Evolutionary conservation across 2,113 vertebrate species (phyloP).

Genomic region (Dendropsophus ebraccatus): DNA sequence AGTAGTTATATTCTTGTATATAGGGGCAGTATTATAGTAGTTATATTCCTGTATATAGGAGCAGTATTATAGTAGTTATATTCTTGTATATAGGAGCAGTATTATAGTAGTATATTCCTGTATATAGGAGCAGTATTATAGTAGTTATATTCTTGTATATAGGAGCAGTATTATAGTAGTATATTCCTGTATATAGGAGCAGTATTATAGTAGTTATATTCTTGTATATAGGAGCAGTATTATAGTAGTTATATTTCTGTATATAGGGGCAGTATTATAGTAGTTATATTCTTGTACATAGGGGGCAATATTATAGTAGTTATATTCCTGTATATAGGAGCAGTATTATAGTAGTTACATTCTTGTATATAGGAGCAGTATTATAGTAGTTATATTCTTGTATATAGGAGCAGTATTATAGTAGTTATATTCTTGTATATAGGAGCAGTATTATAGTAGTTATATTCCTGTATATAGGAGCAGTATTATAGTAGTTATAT

Average conservation of each 20-base stretch:
- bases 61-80: no score
- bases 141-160: no score
- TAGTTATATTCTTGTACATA: not conserved
- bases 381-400: conserved; percentile 10
- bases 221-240: not conserved
- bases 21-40: no score
- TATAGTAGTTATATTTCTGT: conserved; percentile 1
- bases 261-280: not conserved
- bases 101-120: no score
- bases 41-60: no score
- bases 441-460: not conserved
- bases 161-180: no score
- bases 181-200: no score
- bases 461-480: not conserved
- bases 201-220: no score
- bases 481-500: conserved; percentile 9
- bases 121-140: no score
- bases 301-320: conserved; percentile 7
- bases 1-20: no score
- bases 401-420: conserved; percentile 6
- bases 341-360: conserved; percentile 12
- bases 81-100: no score
- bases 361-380: conserved; percentile 5
- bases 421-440: conserved; percentile 2
- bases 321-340: conserved; percentile 9